These are phyloP conservation scores for Myocastor coypus DNA, from an alignment of 2,113 vertebrate species.

Conservation along the genomic window DNA sequence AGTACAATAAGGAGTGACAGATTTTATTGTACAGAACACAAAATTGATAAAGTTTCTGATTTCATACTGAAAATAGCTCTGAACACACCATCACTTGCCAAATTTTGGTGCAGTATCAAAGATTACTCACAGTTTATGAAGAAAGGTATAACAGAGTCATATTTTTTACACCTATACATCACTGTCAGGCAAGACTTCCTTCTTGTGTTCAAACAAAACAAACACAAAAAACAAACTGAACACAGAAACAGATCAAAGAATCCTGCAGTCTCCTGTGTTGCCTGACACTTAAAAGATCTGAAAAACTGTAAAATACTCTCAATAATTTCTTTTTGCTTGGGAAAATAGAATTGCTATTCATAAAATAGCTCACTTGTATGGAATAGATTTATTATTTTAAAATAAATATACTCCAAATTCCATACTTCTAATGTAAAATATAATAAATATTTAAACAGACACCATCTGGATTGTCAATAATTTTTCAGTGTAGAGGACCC, in stretches of 20 bases:
- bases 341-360: neutral
- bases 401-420: neutral
- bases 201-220: neutral
- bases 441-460: neutral
- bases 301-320: neutral
- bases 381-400: neutral
- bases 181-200: neutral
- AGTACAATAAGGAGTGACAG: neutral
- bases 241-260: neutral
- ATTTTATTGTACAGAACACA: neutral
- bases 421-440: neutral
- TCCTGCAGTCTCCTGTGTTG: neutral
- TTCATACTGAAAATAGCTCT: neutral
- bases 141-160: neutral
- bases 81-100: neutral
- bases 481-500: neutral
- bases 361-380: neutral
- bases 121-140: neutral
- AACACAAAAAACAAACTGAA: neutral
- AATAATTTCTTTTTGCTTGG: slow-evolving; percentile 12
- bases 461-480: neutral
- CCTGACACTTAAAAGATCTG: neutral
- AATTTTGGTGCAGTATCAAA: slow-evolving; percentile 25
- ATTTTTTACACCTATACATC: neutral
- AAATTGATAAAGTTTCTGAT: neutral